Evolutionary conservation across 2,888 invertebrate genomes (phyloP).

Genomic region (Mantis religiosa): DNA sequence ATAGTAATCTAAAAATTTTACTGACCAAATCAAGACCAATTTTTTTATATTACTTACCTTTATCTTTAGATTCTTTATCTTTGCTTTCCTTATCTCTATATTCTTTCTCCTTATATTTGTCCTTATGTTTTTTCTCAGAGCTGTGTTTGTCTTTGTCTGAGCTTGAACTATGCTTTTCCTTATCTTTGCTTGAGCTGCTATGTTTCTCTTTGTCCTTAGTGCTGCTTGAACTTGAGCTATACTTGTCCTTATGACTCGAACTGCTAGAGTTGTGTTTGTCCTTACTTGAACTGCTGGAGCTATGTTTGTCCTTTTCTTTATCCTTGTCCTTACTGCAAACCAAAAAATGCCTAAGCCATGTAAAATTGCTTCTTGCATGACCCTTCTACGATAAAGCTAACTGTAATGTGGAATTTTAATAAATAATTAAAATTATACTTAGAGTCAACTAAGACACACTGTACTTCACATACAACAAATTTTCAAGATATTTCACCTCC

Average conservation of each 20-base stretch:
- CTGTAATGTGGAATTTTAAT: too few species aligned
- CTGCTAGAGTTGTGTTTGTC: constrained; percentile 30
- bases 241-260: constrained; percentile 39
- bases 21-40: background rate
- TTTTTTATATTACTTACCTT: background rate
- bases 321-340: constrained; percentile 39
- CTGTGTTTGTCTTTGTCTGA: constrained; percentile 47
- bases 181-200: constrained; percentile 41
- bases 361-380: too few species aligned
- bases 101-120: constrained; percentile 20
- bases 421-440: too few species aligned
- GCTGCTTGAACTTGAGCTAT: constrained; percentile 28
- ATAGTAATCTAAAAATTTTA: background rate
- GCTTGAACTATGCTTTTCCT: constrained; percentile 45
- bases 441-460: too few species aligned
- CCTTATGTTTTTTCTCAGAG: constrained; percentile 24
- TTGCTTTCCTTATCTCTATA: background rate
- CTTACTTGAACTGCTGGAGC: constrained; percentile 38
- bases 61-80: constrained; percentile 1
- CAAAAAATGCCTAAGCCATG: background rate
- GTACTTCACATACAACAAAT: too few species aligned
- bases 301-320: constrained; percentile 32
- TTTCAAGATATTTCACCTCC: too few species aligned
- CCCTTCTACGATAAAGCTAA: too few species aligned
- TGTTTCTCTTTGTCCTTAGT: constrained; percentile 44